Percentiles rank a stretch among this genome's conserved stretches.
Evolutionary conservation across 2,888 invertebrate species (phyloP).

Genomic region (Dasypogon diadema): DNA sequence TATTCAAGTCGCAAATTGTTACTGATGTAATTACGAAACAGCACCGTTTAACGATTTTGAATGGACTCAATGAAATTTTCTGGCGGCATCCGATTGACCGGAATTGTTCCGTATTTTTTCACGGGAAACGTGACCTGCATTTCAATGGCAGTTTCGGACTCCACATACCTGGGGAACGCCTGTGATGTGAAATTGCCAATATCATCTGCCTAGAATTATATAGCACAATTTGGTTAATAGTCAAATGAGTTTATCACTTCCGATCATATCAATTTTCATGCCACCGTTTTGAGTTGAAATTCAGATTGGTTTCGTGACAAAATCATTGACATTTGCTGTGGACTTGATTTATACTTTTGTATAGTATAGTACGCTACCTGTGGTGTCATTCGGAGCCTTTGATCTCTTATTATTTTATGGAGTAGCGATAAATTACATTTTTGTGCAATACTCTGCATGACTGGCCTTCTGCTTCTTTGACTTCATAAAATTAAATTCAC

Average conservation of each 20-base stretch:
- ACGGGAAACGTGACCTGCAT: neutral
- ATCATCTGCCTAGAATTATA: neutral
- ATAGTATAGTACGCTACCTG: neutral
- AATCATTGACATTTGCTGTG: neutral
- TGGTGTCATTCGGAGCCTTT: neutral
- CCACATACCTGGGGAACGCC: neutral
- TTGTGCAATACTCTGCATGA: neutral
- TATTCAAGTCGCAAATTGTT: slow-evolving; percentile 19
- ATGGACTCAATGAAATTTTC: slow-evolving; percentile 22
- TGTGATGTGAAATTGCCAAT: neutral
- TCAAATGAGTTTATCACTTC: neutral
- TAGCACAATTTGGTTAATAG: neutral
- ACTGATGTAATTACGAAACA: slow-evolving; percentile 19
- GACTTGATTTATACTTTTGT: neutral
- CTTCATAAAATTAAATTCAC: neutral
- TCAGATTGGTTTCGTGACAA: neutral
- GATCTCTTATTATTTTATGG: neutral
- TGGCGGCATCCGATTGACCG: slow-evolving; percentile 13
- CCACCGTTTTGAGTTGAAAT: neutral
- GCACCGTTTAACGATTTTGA: slow-evolving; percentile 29
- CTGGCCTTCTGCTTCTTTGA: neutral
- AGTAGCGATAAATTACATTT: neutral
- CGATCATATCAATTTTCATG: neutral
- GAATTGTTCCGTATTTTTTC: neutral
- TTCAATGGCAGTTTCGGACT: neutral